A percentile compares a stretch with the other conserved stretches of the same genome.
Evolutionary conservation across 2,113 vertebrate genomes (phyloP).

Genomic region (Pteronura brasiliensis): DNA sequence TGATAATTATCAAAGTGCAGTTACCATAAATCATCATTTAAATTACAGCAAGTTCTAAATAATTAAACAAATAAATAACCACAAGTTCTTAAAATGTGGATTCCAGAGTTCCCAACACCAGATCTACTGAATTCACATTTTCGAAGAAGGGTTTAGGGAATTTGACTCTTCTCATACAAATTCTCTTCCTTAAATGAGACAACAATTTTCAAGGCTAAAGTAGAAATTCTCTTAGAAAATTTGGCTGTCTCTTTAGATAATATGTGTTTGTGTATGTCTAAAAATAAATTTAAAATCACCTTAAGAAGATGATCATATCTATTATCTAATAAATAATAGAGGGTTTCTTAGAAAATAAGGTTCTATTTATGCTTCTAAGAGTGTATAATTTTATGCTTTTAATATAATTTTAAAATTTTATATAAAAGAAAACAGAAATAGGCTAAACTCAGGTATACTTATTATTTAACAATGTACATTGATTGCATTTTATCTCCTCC

Average conservation of each 20-base stretch:
- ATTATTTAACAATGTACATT: not conserved
- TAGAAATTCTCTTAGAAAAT: not conserved
- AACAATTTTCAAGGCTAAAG: not conserved
- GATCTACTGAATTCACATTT: not conserved
- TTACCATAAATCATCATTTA: not conserved
- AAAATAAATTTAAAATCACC: not conserved
- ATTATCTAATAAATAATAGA: not conserved
- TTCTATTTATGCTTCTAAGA: not conserved
- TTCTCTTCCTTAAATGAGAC: not conserved
- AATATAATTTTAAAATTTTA: not conserved
- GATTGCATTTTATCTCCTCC: not conserved
- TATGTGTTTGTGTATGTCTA: accelerated
- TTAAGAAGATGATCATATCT: not conserved
- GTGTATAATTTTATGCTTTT: too few species aligned
- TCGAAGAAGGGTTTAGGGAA: not conserved
- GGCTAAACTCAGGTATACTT: not conserved
- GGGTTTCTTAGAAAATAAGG: not conserved
- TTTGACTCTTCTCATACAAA: not conserved
- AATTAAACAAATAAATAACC: too few species aligned
- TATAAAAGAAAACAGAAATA: not conserved
- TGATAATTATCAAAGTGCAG: not conserved
- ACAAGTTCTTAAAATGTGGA: not conserved
- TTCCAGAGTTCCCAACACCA: not conserved
- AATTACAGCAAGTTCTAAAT: not conserved
- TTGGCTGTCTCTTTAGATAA: not conserved